These are phyloP conservation scores for Cnemophilus loriae DNA, from an alignment of 2,113 vertebrate genomes.

Conservation along the genomic window DNA sequence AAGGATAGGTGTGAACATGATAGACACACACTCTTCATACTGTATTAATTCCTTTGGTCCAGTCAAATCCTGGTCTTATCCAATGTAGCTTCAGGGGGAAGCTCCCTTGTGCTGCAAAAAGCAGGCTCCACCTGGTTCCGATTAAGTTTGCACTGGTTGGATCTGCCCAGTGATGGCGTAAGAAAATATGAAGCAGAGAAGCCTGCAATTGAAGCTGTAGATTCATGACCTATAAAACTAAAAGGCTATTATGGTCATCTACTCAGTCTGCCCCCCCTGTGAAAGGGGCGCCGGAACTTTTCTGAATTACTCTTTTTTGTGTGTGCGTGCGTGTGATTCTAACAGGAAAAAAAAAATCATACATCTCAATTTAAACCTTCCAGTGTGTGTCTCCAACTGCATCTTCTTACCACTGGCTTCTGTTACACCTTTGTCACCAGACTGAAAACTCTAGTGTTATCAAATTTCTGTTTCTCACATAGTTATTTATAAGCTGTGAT, in stretches of 20 bases:
- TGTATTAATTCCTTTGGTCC: not conserved
- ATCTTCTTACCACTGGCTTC: not conserved
- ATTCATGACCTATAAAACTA: conserved; percentile 50
- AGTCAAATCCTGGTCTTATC: not conserved
- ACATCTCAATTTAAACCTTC: not conserved
- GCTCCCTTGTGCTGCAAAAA: conserved; percentile 23
- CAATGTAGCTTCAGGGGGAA: conserved; percentile 35
- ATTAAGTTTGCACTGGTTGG: conserved; percentile 42
- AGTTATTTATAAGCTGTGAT: conserved; percentile 38
- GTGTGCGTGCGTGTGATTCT: not conserved
- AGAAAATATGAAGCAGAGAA: conserved; percentile 40
- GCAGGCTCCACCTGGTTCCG: conserved; percentile 22
- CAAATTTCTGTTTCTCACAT: conserved; percentile 30
- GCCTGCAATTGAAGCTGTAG: conserved; percentile 24
- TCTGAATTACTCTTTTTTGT: not conserved
- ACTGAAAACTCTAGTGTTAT: not conserved
- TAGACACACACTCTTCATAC: fast-evolving
- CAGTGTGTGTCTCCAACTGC: not conserved
- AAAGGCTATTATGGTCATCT: conserved; percentile 38
- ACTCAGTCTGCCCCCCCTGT: not conserved
- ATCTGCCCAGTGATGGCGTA: conserved; percentile 40
- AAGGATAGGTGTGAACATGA: not conserved
- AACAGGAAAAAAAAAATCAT: not conserved
- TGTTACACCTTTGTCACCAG: conserved; percentile 7
- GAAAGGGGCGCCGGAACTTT: not conserved